Conservation (phyloP, 1,140 invertebrate genomes). For the Samia ricini region DNA sequence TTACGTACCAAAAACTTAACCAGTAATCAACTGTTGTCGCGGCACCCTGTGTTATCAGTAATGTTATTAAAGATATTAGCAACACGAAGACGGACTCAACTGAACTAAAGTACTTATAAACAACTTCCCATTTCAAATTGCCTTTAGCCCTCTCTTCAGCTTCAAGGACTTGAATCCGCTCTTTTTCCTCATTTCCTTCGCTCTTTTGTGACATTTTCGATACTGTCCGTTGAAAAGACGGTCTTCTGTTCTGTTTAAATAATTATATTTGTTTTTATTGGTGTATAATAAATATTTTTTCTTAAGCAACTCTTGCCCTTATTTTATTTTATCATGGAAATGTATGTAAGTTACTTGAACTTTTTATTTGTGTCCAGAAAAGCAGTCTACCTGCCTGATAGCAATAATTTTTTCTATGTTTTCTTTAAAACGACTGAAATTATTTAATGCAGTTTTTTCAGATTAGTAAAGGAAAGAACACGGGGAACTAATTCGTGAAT, state of each 20-base stretch:
- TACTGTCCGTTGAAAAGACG: constrained; percentile 34
- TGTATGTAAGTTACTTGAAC: no score
- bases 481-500: no score
- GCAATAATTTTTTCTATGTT: no score
- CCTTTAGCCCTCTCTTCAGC: constrained; percentile 78
- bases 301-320: no score
- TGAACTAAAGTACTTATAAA: constrained; percentile 82
- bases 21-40: constrained; percentile 89
- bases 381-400: no score
- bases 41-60: constrained; percentile 83
- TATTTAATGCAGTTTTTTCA: no score
- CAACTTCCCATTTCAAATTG: constrained; percentile 78
- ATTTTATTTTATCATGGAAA: no score
- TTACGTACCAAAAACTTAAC: constrained; percentile 85
- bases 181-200: constrained; percentile 50
- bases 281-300: no score
- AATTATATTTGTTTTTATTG: background rate
- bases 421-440: no score
- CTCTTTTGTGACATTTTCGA: constrained; percentile 58
- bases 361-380: no score
- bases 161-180: constrained; percentile 56
- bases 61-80: constrained; percentile 77
- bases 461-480: no score
- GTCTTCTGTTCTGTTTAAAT: constrained; percentile 16
- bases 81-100: constrained; percentile 81